Evolutionary conservation across 2,797 vertebrate genomes (phyloP).

Genomic region (Micromesistius poutassou): DNA sequence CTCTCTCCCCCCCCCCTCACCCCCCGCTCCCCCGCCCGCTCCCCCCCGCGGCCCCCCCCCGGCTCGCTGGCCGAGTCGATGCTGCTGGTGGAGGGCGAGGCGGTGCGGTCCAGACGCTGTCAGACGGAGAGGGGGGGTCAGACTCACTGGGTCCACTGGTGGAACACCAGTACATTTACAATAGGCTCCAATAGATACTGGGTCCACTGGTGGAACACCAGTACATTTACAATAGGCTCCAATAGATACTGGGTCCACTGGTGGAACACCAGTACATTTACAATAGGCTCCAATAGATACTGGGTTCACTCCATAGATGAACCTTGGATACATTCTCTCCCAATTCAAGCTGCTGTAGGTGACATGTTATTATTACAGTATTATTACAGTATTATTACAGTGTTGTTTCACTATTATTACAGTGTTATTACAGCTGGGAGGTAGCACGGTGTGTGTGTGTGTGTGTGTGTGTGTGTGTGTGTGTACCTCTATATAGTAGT

Average conservation of each 20-base stretch:
- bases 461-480: not conserved
- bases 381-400: not conserved
- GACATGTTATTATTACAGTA: no score
- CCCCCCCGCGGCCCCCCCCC: conserved; percentile 79
- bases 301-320: not conserved
- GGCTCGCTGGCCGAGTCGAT: conserved; percentile 90
- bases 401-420: no score
- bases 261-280: not conserved
- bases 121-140: not conserved
- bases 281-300: not conserved
- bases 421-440: not conserved
- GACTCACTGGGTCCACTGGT: no score
- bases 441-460: not conserved
- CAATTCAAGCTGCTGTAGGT: not conserved
- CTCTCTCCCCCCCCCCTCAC: conserved; percentile 78
- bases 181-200: no score
- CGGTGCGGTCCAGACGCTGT: conserved; percentile 90
- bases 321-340: no score
- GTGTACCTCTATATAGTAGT: conserved; percentile 84
- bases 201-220: not conserved
- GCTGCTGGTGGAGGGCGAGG: conserved; percentile 95
- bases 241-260: no score
- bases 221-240: not conserved
- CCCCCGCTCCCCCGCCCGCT: conserved; percentile 64
- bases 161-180: not conserved